Percentiles rank a stretch among this genome's conserved stretches.
phyloP scores from a whole-genome alignment of 2,797 vertebrate species.

The Mormyrops attenuatus region DNA sequence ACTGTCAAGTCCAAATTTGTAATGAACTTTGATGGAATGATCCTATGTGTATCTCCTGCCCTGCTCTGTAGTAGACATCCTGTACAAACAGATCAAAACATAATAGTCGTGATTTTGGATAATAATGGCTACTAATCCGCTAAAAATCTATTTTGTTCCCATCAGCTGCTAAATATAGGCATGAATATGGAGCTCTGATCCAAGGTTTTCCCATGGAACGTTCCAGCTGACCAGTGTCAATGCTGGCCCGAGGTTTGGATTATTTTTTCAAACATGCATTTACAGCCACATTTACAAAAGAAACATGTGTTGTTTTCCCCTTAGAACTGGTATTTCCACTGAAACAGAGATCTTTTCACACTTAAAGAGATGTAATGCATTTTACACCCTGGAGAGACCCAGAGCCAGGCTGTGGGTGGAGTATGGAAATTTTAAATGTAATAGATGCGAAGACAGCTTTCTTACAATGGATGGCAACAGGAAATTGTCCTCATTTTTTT shows the following conservation, averaged over 20 bases:
- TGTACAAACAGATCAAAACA: background rate
- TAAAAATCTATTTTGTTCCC: background rate
- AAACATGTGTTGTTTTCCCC: background rate
- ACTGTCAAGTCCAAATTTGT: background rate
- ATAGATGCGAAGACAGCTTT: background rate
- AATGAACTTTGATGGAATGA: background rate
- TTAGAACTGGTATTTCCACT: background rate
- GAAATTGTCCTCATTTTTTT: background rate
- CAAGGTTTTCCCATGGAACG: background rate
- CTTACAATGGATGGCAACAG: background rate
- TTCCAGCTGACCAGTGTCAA: background rate
- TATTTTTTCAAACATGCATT: background rate
- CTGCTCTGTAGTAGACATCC: background rate
- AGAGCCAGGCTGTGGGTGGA: background rate
- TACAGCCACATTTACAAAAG: background rate
- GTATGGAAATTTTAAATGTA: background rate
- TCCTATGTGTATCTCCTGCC: background rate
- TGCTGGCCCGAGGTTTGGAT: background rate
- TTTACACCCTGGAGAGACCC: background rate
- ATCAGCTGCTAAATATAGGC: background rate
- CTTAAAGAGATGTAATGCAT: background rate
- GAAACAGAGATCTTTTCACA: constrained; percentile 3
- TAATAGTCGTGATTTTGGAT: background rate
- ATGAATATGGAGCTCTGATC: background rate
- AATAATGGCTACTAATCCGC: background rate